Base-by-base conservation (phyloP, 2,888 invertebrate species). In the Hedya salicella region DNA sequence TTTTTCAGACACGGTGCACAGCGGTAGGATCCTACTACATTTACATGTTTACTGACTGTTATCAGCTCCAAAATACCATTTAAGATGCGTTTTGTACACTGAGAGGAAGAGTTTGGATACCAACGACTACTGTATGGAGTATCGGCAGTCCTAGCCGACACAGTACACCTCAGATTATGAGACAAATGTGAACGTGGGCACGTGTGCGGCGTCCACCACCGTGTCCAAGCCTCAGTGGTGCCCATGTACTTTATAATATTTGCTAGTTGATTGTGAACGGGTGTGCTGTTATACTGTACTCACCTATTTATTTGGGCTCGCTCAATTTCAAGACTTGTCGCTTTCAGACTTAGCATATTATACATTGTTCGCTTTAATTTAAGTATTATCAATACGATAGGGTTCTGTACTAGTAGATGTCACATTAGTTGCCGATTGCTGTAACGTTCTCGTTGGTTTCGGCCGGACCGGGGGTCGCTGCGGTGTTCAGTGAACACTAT, bases 291-390 rank as follows among this genome's bases (percentile, higher is more conserved):
- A 52, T 65, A 39, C 53, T 60, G 40, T 86, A 81, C 82, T 84
- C 85, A 86, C 85, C 80, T 87, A 80, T 85, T 86, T 85, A 85
- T 87, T 91, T 91, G 89, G 85, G 89, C 85, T 88, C 89, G 91
- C 91, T 92, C 92, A 92, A 90, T 90, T 81, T 80, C 85, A 91
- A 92, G 91, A 92, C 91, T 92, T 90, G 84, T 87, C 79, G 88
- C 88, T 89, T 88, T 86, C 88, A 85, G 85, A 85, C 76, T 79
- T 89, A 88, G 86, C 79, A 80, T 85, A 79, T 82, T 82, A 50
- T 66, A 66, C 60, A 63, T 63, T 67, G 62, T 69, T 69, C 69
- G 67, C 67, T 69, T 67, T 66, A 66, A 66, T 75, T 86, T 90
- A 89, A 89, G 87, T 89, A 88, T 90, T 89, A 87, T 80, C 75